phyloP scores from a whole-genome alignment of 2,113 vertebrate genomes.

The Scopus umbretta region DNA sequence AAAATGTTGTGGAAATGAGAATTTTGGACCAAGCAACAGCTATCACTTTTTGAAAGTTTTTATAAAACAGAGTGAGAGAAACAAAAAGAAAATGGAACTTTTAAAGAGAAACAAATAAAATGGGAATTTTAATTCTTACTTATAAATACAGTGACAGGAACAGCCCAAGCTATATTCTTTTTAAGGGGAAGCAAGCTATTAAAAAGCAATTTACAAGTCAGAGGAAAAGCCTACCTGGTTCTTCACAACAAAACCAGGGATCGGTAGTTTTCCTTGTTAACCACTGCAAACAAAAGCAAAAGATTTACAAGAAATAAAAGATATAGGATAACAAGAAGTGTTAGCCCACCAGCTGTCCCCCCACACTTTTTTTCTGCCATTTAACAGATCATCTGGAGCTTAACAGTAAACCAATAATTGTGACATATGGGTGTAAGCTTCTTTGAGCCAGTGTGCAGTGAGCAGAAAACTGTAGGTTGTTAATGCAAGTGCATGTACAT shows the following conservation, averaged over 20 bases:
- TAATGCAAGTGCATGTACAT: neutral
- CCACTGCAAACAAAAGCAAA: neutral
- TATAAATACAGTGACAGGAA: neutral
- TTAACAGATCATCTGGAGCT: conserved; percentile 23
- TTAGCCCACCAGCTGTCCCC: neutral
- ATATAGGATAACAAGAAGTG: neutral
- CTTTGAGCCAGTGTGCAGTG: neutral
- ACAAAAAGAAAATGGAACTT: neutral
- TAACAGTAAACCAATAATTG: conserved; percentile 17
- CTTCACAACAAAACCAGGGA: neutral
- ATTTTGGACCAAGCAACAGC: neutral
- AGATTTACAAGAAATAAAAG: neutral
- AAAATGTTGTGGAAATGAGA: neutral
- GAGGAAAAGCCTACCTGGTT: neutral
- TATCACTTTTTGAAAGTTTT: neutral
- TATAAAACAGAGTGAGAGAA: neutral
- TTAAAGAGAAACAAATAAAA: neutral
- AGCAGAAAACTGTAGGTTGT: neutral
- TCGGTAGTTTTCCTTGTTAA: neutral
- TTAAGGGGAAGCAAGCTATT: neutral
- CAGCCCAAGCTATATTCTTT: neutral
- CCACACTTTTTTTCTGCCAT: neutral
- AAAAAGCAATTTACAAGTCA: conserved; percentile 1
- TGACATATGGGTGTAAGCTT: conserved; percentile 41
- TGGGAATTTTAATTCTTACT: neutral